Conservation (phyloP, 92 coral and sea anemone species). For the Porites divaricata region DNA sequence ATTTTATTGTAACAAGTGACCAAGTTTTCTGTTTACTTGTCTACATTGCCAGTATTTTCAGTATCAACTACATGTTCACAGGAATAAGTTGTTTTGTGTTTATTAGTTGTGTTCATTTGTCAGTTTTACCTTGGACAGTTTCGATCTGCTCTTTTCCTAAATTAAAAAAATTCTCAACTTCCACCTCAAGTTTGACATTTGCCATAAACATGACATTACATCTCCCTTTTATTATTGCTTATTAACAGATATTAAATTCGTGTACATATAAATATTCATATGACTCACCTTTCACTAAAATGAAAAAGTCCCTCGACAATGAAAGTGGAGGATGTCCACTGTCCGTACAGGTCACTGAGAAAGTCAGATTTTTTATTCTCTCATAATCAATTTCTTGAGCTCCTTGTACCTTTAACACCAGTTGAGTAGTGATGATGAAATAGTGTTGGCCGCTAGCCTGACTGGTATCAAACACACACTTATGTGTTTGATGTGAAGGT, state of each 20-base stretch:
- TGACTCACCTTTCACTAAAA: constrained; percentile 72
- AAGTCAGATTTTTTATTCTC: constrained; percentile 40
- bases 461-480: constrained; percentile 53
- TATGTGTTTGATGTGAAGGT: constrained; percentile 74
- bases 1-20: too few relatives aligned
- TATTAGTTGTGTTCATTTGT: too few relatives aligned
- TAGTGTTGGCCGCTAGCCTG: constrained; percentile 65
- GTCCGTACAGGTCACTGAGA: constrained; percentile 82
- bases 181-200: too few relatives aligned
- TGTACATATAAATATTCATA: not conserved
- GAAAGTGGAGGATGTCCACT: constrained; percentile 73
- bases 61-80: too few relatives aligned
- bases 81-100: too few relatives aligned
- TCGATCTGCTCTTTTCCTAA: too few relatives aligned
- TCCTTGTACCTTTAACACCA: constrained; percentile 73
- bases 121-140: too few relatives aligned
- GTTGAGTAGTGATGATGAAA: constrained; percentile 57
- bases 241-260: not conserved
- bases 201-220: too few relatives aligned
- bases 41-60: too few relatives aligned
- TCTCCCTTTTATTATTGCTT: too few relatives aligned
- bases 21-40: too few relatives aligned
- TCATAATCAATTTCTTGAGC: constrained; percentile 72
- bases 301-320: constrained; percentile 51
- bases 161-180: too few relatives aligned